Conservation (phyloP, 2,797 vertebrate genomes). For the Chaetophractus vellerosus region DNA sequence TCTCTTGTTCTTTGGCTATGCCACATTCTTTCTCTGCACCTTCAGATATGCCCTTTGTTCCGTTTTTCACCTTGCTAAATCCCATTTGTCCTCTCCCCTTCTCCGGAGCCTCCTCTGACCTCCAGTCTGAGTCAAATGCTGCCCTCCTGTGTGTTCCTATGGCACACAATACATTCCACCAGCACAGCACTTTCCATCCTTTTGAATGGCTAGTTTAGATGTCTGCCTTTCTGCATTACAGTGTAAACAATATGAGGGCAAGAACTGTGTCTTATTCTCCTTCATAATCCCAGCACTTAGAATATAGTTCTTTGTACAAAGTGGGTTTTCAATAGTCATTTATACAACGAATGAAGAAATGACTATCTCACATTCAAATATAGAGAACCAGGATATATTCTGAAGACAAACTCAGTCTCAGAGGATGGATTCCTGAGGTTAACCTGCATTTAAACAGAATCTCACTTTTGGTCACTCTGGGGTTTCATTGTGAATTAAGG, state of each 20-base stretch:
- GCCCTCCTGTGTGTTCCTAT: neutral
- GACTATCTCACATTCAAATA: neutral
- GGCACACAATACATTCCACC: neutral
- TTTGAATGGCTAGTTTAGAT: slow-evolving; percentile 3
- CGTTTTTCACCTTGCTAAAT: neutral
- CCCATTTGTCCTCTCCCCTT: neutral
- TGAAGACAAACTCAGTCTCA: neutral
- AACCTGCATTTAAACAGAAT: slow-evolving; percentile 34
- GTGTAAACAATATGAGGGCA: neutral
- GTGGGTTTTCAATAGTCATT: neutral
- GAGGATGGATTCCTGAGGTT: slow-evolving; percentile 36
- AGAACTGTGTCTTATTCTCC: neutral
- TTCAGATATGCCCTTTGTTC: neutral
- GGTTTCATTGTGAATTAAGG: slow-evolving; percentile 21
- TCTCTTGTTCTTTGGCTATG: neutral
- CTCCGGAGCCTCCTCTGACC: neutral
- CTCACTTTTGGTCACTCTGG: neutral
- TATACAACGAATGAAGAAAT: neutral
- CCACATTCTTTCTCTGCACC: neutral
- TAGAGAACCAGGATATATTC: slow-evolving; percentile 21
- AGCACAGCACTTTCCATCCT: neutral
- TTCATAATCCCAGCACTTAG: neutral
- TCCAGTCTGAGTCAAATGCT: neutral
- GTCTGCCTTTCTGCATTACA: slow-evolving; percentile 4
- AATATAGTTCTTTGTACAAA: neutral